These are phyloP conservation scores for Cygnus atratus DNA, from an alignment of 2,113 vertebrate genomes.

Conservation along the genomic window DNA sequence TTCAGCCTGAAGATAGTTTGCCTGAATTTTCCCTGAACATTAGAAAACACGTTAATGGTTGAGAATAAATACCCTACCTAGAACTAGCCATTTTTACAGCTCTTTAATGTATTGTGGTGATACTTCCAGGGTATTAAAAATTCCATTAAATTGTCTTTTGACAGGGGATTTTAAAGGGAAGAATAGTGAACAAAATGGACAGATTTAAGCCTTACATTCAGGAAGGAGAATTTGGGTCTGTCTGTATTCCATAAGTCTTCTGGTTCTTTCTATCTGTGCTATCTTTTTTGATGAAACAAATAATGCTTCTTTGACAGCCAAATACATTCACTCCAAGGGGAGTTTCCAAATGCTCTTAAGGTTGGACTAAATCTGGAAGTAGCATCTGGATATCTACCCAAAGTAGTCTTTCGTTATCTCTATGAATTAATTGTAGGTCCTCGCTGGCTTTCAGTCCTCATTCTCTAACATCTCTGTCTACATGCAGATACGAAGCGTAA, in stretches of 20 bases:
- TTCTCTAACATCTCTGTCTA: not conserved
- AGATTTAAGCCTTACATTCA: not conserved
- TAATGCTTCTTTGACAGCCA: not conserved
- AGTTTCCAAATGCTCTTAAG: not conserved
- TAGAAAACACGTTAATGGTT: not conserved
- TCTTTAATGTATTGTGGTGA: not conserved
- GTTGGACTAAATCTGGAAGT: not conserved
- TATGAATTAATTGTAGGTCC: not conserved
- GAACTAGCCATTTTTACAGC: not conserved
- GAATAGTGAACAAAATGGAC: slow-evolving; percentile 3
- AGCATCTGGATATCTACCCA: not conserved
- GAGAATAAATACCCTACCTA: not conserved
- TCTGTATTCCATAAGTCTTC: not conserved
- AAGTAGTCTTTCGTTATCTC: not conserved
- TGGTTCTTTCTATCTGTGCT: not conserved
- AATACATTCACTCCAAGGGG: not conserved
- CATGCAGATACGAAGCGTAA: rapidly evolving
- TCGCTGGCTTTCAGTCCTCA: not conserved
- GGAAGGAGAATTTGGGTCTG: not conserved
- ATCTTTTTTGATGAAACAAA: not conserved
- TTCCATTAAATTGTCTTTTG: not conserved
- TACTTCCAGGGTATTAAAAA: not conserved
- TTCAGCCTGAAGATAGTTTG: not conserved
- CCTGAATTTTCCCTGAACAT: not conserved
- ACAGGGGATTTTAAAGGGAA: not conserved